These are phyloP conservation scores for Lasioglossum marginatum DNA, from an alignment of 2,888 invertebrate species.

Conservation along the genomic window DNA sequence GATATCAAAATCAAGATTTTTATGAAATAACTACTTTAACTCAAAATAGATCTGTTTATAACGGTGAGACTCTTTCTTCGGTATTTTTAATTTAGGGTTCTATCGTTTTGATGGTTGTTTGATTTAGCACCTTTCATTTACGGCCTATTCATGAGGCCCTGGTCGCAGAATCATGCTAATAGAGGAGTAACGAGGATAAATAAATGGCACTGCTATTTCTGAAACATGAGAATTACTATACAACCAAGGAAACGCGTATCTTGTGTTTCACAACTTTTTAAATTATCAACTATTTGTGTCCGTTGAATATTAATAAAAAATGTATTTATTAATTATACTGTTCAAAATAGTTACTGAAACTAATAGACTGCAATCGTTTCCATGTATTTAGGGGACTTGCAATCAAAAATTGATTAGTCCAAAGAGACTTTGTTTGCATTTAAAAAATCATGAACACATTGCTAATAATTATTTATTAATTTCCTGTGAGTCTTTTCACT, in stretches of 20 bases:
- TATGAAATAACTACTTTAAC: not conserved
- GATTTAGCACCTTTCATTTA: not conserved
- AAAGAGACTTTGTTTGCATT: not conserved
- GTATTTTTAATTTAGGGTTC: not conserved
- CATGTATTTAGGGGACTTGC: not conserved
- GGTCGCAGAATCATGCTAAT: not conserved
- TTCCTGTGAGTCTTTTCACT: too few relatives aligned
- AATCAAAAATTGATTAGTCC: not conserved
- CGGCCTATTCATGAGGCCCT: not conserved
- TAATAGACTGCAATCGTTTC: not conserved
- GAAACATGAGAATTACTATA: not conserved
- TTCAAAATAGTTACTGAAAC: not conserved
- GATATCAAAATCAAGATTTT: not conserved
- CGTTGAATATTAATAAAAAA: not conserved
- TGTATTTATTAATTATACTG: not conserved
- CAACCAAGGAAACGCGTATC: not conserved
- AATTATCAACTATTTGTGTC: not conserved
- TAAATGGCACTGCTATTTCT: not conserved
- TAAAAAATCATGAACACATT: not conserved
- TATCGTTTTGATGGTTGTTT: not conserved
- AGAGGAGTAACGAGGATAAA: not conserved
- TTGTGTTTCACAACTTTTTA: not conserved
- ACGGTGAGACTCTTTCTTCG: not conserved
- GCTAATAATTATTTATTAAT: not conserved
- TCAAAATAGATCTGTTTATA: not conserved